Base-by-base conservation (phyloP, 2,113 vertebrate genomes). In the Lampris incognitus region DNA sequence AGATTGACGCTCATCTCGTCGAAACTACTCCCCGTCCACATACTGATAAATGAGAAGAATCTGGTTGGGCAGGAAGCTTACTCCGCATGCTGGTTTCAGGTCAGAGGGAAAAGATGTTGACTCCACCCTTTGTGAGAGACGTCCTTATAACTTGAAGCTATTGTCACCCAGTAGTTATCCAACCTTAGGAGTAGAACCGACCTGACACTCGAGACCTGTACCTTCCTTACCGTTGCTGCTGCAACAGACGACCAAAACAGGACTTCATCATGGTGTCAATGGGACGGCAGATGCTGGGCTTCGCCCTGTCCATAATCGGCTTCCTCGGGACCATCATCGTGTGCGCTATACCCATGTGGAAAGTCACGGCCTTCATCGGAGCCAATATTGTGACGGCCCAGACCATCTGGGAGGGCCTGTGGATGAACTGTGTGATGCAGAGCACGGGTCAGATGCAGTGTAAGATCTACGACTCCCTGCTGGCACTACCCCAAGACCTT, bases 361-460 rank as follows among this genome's bases (percentile, higher is more conserved):
- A 81, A 64, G 91, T 95, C 41, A 89, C 92, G 0, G 93, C 92
- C 38, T 95, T 95, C 86, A 94, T 94, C 1, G 92, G 92, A 2
- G 92, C 93, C 83, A 94, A 94, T 84, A 94, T 94, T 6, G 92
- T 95, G 79, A 94, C 93, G 0, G 92, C 93, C 2, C 94, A 94
- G 83, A 55, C 80, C 50, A 91, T 94, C 72, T 95, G 94, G 94
- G 93, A 94, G 11, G 94, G 94, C n/a, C 37, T 95, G 48, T 94
- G 92, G 93, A 94, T 94, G 94, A 93, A 79, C 85, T 95, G 93
- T 50, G 94, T 94, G 62, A 90, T 5, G n/a, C 94, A 95, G 87
- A 95, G 94, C 72, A 95, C 93, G 0, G 94, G 94, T 0, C 94
- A 95, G 87, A 94, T 95, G 94, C 94, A 95, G 84, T 95, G 94